Evolutionary conservation across 2,797 vertebrate genomes (phyloP).

Genomic region (Gadopsis bispinosus): DNA sequence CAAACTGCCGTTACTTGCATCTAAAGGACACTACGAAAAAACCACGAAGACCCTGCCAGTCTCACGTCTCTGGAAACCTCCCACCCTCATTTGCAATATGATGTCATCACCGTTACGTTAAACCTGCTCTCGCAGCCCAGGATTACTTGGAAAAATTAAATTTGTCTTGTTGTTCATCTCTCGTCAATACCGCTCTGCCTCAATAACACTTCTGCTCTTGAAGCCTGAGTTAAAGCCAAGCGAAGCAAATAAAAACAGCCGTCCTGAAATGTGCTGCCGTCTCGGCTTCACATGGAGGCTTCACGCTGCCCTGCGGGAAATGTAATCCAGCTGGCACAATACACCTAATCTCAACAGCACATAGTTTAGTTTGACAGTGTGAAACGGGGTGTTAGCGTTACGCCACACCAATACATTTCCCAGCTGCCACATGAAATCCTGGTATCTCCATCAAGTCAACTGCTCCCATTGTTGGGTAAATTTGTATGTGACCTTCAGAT

Average conservation of each 20-base stretch:
- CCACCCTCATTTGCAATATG: conserved; percentile 28
- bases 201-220: conserved; percentile 6
- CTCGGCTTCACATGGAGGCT: conserved; percentile 52
- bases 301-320: conserved; percentile 58
- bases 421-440: conserved; percentile 55
- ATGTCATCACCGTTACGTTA: conserved; percentile 19
- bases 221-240: conserved; percentile 8
- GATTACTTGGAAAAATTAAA: conserved; percentile 16
- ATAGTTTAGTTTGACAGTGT: conserved; percentile 69
- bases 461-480: conserved; percentile 15
- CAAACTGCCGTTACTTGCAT: conserved; percentile 48
- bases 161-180: conserved; percentile 20
- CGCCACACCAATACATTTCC: conserved; percentile 52
- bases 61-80: conserved; percentile 40
- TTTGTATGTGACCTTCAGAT: conserved; percentile 1
- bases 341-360: conserved; percentile 65
- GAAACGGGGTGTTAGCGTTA: conserved; percentile 63
- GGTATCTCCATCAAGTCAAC: conserved; percentile 38
- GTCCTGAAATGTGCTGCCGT: conserved; percentile 53
- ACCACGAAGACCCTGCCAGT: conserved; percentile 20
- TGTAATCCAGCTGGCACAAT: conserved; percentile 74
- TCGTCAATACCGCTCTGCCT: background rate
- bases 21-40: conserved; percentile 33
- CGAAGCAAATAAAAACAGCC: conserved; percentile 39
- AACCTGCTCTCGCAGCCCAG: background rate